A percentile compares a stretch with the other conserved stretches of the same genome.
Conservation (phyloP, 1,140 invertebrate species). For the Bombus ignitus region DNA sequence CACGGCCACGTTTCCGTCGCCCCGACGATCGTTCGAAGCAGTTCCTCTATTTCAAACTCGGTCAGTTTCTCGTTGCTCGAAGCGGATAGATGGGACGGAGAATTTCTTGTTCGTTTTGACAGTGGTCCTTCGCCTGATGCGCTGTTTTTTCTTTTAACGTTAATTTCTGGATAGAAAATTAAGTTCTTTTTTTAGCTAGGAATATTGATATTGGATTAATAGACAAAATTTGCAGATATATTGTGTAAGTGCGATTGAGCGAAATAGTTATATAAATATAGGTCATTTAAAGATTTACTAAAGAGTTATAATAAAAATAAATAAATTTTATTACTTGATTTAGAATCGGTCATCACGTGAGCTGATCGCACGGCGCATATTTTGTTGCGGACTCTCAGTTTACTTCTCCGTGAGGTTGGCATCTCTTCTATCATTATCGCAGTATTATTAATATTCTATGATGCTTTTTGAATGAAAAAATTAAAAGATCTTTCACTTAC, state of each 20-base stretch:
- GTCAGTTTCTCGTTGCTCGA: slow-evolving; percentile 61
- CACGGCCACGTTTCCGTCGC: slow-evolving; percentile 71
- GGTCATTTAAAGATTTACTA: too few species aligned
- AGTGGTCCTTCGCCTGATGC: slow-evolving; percentile 63
- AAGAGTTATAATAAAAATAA: too few species aligned
- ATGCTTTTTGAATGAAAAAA: neutral
- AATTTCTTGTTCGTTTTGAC: slow-evolving; percentile 64
- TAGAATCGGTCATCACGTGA: slow-evolving; percentile 48
- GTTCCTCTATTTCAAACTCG: slow-evolving; percentile 64
- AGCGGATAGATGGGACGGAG: neutral
- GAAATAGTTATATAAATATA: too few species aligned
- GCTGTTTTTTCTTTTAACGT: slow-evolving; percentile 67
- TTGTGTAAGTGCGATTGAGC: neutral
- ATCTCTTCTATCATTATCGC: neutral
- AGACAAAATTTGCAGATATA: too few species aligned
- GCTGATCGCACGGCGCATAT: slow-evolving; percentile 54
- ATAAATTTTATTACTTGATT: slow-evolving; percentile 48
- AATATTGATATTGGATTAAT: too few species aligned
- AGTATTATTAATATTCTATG: slow-evolving; percentile 17
- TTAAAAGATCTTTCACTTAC: neutral
- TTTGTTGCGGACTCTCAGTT: slow-evolving; percentile 58
- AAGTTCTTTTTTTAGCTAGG: neutral
- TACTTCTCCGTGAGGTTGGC: slow-evolving; percentile 24
- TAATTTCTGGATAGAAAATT: slow-evolving; percentile 15
- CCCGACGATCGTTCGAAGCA: slow-evolving; percentile 63